Percentiles rank a stretch among this genome's conserved stretches.
Conservation (phyloP, 2,797 vertebrate species). For the Diceros bicornis region DNA sequence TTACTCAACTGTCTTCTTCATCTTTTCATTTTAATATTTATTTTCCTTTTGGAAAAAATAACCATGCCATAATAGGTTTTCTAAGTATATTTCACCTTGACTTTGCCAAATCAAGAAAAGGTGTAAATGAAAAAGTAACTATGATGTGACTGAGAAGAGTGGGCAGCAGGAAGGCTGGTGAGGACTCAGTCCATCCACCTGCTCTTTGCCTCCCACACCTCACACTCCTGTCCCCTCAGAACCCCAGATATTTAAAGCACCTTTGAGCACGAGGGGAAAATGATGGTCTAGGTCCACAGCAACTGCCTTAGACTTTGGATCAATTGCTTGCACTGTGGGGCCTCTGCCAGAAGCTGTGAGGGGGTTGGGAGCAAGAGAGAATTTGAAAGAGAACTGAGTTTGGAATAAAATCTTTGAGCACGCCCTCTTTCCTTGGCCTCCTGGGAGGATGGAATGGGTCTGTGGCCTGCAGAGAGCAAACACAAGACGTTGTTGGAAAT, state of each 20-base stretch:
- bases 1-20: not conserved
- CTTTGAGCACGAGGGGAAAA: not conserved
- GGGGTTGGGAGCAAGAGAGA: not conserved
- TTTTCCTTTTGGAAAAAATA: conserved; percentile 32
- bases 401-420: not conserved
- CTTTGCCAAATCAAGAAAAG: not conserved
- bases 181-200: not conserved
- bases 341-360: not conserved
- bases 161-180: fast-evolving
- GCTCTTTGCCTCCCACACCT: not conserved
- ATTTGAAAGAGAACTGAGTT: not conserved
- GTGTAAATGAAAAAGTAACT: not conserved
- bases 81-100: not conserved
- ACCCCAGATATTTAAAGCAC: not conserved
- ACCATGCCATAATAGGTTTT: not conserved
- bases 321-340: fast-evolving
- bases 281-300: not conserved
- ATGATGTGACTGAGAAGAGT: not conserved
- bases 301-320: not conserved
- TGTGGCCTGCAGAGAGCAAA: not conserved
- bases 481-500: not conserved
- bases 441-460: not conserved
- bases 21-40: not conserved
- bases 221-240: not conserved
- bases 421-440: not conserved